Evolutionary conservation across 1,140 invertebrate species (phyloP).

Genomic region (Paramacrobiotus metropolitanus): DNA sequence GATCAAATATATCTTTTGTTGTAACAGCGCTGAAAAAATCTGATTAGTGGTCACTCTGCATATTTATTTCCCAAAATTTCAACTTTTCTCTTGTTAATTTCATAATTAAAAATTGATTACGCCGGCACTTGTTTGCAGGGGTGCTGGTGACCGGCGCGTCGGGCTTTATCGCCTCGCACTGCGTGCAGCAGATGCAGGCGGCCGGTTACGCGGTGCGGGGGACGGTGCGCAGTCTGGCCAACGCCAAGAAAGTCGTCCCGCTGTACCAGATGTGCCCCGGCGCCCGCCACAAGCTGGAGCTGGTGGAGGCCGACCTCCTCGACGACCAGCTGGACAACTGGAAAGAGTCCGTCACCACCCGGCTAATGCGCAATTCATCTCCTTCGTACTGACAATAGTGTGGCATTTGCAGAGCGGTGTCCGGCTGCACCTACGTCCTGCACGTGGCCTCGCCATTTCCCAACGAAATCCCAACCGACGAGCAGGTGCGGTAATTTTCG

Average conservation of each 20-base stretch:
- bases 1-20: too few relatives aligned
- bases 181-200: constrained; percentile 28
- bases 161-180: constrained; percentile 31
- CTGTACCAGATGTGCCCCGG: constrained; percentile 22
- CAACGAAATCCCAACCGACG: background rate
- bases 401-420: background rate
- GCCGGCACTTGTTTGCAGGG: constrained; percentile 20
- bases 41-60: too few relatives aligned
- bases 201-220: constrained; percentile 29
- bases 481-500: too few relatives aligned
- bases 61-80: too few relatives aligned
- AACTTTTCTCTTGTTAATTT: too few relatives aligned
- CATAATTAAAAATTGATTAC: too few relatives aligned
- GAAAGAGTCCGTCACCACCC: too few relatives aligned
- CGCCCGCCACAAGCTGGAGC: constrained; percentile 24
- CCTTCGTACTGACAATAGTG: too few relatives aligned
- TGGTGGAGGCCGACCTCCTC: constrained; percentile 26
- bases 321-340: too few relatives aligned
- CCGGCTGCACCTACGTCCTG: background rate
- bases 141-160: constrained; percentile 34
- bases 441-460: background rate
- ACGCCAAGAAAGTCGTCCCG: constrained; percentile 22
- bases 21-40: too few relatives aligned
- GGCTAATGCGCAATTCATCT: too few relatives aligned
- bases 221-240: constrained; percentile 27